Conservation (phyloP, 2,797 vertebrate species). For the Microhierax caerulescens region DNA sequence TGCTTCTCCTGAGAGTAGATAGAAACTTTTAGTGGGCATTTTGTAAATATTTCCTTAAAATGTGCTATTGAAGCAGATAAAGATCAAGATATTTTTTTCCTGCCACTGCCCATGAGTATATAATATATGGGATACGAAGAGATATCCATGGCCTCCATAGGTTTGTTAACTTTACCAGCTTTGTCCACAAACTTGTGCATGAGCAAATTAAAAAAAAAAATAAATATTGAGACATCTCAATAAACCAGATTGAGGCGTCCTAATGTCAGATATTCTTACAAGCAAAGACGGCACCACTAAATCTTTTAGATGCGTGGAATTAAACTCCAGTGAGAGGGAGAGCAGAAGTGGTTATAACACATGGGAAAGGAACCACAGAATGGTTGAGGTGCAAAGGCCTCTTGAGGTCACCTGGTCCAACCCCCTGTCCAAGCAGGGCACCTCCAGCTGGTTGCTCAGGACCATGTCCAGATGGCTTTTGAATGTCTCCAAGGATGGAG, state of each 20-base stretch:
- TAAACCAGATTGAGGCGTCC: neutral
- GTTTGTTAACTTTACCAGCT: neutral
- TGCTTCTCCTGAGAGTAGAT: neutral
- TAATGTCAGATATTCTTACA: neutral
- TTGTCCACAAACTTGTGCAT: neutral
- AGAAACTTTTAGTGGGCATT: neutral
- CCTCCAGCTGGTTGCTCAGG: neutral
- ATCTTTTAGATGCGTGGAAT: neutral
- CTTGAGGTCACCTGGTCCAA: neutral
- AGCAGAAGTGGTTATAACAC: neutral
- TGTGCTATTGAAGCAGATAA: neutral
- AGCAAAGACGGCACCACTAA: neutral
- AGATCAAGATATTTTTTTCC: neutral
- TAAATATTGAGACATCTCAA: neutral
- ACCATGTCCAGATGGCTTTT: neutral
- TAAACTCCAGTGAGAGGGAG: neutral
- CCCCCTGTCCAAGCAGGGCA: neutral
- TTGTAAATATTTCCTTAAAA: neutral
- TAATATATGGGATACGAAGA: neutral
- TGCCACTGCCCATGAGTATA: neutral
- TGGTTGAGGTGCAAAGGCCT: neutral
- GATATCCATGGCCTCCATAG: neutral
- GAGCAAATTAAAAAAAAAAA: neutral
- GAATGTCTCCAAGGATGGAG: neutral
- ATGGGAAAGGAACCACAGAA: neutral